phyloP scores from a whole-genome alignment of 1,140 invertebrate genomes.

The Drosophila truncata region DNA sequence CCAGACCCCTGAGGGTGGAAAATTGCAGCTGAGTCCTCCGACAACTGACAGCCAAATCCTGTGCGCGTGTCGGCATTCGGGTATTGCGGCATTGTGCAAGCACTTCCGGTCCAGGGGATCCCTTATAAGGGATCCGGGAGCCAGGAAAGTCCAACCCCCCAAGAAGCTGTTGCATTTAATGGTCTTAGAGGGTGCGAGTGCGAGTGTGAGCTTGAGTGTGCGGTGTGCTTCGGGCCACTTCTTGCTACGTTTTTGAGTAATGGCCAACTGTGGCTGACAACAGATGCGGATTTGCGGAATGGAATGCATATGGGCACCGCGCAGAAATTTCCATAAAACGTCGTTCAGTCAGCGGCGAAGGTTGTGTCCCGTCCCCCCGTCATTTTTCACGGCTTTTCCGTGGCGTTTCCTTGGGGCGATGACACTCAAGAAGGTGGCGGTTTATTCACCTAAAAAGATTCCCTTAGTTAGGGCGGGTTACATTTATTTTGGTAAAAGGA shows the following conservation, averaged over 20 bases:
- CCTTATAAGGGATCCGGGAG: slow-evolving; percentile 4
- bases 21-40: slow-evolving; percentile 63
- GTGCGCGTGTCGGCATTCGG: slow-evolving; percentile 77
- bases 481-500: not conserved
- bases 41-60: slow-evolving; percentile 70
- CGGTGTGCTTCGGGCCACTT: slow-evolving; percentile 48
- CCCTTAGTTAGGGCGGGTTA: not conserved
- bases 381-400: slow-evolving; percentile 55
- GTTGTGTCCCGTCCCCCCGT: slow-evolving; percentile 24
- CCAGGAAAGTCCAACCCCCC: slow-evolving; percentile 41
- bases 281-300: slow-evolving; percentile 76
- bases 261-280: slow-evolving; percentile 73
- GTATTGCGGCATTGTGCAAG: slow-evolving; percentile 79
- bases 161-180: slow-evolving; percentile 80
- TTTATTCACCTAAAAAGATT: slow-evolving; percentile 4
- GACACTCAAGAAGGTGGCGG: slow-evolving; percentile 4
- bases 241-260: slow-evolving; percentile 66
- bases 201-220: not conserved
- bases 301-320: slow-evolving; percentile 71
- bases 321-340: slow-evolving; percentile 73
- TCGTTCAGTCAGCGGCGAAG: slow-evolving; percentile 65
- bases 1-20: slow-evolving; percentile 20
- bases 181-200: slow-evolving; percentile 42
- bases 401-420: slow-evolving; percentile 3
- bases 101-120: slow-evolving; percentile 59